Conservation (phyloP, 2,888 invertebrate genomes). For the Drosophila ezoana region DNA sequence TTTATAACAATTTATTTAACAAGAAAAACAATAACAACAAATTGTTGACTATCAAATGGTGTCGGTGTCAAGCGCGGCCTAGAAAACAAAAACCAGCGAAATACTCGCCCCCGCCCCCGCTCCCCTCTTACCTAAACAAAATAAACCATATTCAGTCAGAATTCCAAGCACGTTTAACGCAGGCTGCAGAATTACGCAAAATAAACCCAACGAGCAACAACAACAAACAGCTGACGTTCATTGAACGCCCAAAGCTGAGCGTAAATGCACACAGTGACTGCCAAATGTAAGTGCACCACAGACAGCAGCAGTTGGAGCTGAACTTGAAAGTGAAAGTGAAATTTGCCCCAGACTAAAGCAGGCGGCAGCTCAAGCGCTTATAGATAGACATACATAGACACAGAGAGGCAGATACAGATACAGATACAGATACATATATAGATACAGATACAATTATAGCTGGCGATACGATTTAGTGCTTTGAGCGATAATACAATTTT, state of each 20-base stretch:
- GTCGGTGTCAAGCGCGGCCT: slow-evolving; percentile 75
- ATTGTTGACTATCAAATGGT: slow-evolving; percentile 74
- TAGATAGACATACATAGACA: not conserved
- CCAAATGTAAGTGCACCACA: slow-evolving; percentile 66
- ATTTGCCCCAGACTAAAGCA: slow-evolving; percentile 23
- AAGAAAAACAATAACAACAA: slow-evolving; percentile 30
- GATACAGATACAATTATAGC: slow-evolving; percentile 1
- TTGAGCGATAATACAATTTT: not conserved
- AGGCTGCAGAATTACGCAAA: slow-evolving; percentile 73
- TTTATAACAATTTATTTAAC: slow-evolving; percentile 43
- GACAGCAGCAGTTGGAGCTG: slow-evolving; percentile 52
- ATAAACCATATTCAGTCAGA: slow-evolving; percentile 17
- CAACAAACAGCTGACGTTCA: slow-evolving; percentile 73
- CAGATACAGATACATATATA: not conserved
- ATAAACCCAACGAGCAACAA: slow-evolving; percentile 35
- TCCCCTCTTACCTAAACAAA: not conserved
- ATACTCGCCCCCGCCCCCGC: not conserved
- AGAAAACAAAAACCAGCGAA: slow-evolving; percentile 59
- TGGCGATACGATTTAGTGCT: too few species aligned
- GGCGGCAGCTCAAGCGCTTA: slow-evolving; percentile 7
- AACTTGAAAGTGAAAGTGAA: slow-evolving; percentile 82
- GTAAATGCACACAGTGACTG: slow-evolving; percentile 62
- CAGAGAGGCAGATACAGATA: not conserved
- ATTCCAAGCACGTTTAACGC: slow-evolving; percentile 56
- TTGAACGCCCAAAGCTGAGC: slow-evolving; percentile 62